A percentile compares a stretch with the other conserved stretches of the same genome.
Conservation (phyloP, 53 echinoderm and acorn worm species). For the Zoroaster sp. region DNA sequence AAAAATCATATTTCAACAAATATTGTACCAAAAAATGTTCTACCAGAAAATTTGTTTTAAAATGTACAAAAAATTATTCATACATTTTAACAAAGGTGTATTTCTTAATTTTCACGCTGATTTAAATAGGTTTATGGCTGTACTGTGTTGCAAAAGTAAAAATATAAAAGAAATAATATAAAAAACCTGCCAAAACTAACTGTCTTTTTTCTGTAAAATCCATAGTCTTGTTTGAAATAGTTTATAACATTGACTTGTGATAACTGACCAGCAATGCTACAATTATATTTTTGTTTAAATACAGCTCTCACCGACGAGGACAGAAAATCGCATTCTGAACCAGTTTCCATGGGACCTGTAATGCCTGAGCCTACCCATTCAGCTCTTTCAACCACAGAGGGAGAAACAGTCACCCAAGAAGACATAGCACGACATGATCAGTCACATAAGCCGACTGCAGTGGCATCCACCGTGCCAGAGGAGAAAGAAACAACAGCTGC, state of each 20-base stretch:
- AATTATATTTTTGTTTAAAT: too few relatives aligned
- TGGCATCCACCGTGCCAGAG: neutral
- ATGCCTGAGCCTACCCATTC: neutral
- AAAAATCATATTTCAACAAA: neutral
- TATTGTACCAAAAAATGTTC: neutral
- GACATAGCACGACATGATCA: slow-evolving; percentile 30
- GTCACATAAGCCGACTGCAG: neutral
- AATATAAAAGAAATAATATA: too few relatives aligned
- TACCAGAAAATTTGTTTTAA: neutral
- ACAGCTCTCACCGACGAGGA: slow-evolving; percentile 44
- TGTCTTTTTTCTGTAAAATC: too few relatives aligned
- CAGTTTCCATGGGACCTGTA: neutral
- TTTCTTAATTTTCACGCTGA: too few relatives aligned
- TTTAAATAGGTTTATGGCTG: too few relatives aligned
- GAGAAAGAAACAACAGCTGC: neutral
- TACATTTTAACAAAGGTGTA: too few relatives aligned
- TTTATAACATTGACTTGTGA: too few relatives aligned
- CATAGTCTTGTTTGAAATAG: too few relatives aligned
- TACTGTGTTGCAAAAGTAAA: too few relatives aligned
- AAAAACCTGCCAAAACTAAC: too few relatives aligned
- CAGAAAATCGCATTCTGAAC: neutral
- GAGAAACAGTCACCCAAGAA: neutral
- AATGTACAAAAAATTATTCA: too few relatives aligned
- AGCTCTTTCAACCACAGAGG: neutral
- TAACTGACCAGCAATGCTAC: too few relatives aligned